Evolutionary conservation across 2,888 invertebrate species (phyloP), one percentile per base, ranked within the genome.

Genomic region (Schrankia costaestrigalis): DNA sequence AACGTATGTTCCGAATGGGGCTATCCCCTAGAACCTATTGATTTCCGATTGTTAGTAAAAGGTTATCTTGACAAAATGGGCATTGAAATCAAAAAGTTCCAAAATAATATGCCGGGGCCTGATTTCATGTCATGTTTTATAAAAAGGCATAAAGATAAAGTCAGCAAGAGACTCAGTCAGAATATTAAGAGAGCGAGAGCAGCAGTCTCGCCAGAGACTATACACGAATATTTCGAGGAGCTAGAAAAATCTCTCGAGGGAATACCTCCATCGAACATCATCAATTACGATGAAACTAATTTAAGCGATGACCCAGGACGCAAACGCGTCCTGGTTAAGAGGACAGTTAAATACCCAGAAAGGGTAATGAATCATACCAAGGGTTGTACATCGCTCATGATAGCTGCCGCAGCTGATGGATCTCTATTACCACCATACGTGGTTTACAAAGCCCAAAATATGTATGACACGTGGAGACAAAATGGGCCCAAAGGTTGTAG

Each of bases 381-480:
- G 46, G 35, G 56, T 3, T 43, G 57, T 7, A 57, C 56, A 18
- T 67, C 65, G 7, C 25, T 71, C 3, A 80, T 78, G 75, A 54
- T 77, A 33, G 52, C 66, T 30, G 66, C 54, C 2, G 62, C 61
- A 34, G 74, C 74, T 8, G 15, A 34, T 26, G 46, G 42, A 7
- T 30, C 26, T 21, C 19, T 46, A 10, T 31, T 49, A 17, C 71
- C 75, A 6, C 58, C 62, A 14, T 78, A 76, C 48, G 63, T 77
- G 8, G 68, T 76, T 0, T 78, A 79, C 42, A 82, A 78, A 44
- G 54, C 73, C 1, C 56, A 60, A 31, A 34, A 71, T 31, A 29
- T 79, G 13, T 76, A 42, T 50, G 40, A 62, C 24, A 54, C 63
- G 6, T 82, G 81, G 78, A 61, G 52, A 2, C 47, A 48, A 40